These are phyloP conservation scores for Oncorhynchus keta DNA, from an alignment of 2,113 vertebrate genomes.

Conservation along the genomic window DNA sequence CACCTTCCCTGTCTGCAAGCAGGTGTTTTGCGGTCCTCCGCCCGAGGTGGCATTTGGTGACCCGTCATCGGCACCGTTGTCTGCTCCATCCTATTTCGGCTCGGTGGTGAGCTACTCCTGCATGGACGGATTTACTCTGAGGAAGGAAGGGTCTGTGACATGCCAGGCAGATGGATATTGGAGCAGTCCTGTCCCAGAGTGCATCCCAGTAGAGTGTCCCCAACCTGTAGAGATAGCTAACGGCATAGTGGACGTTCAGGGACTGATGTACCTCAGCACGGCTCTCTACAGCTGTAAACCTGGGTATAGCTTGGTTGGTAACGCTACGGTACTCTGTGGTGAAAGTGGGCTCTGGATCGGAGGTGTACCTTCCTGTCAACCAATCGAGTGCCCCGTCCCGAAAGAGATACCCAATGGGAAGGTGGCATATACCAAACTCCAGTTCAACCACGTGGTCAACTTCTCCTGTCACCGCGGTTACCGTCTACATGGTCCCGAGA, in stretches of 20 bases:
- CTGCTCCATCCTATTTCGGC: conserved; percentile 74
- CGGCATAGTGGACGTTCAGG: conserved; percentile 93
- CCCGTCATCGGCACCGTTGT: conserved; percentile 51
- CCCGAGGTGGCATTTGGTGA: conserved; percentile 87
- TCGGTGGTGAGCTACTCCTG: conserved; percentile 84
- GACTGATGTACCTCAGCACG: conserved; percentile 94
- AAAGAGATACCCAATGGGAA: conserved; percentile 82
- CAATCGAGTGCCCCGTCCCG: conserved; percentile 84
- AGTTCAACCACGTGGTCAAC: conserved; percentile 82
- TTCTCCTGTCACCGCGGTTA: conserved; percentile 90
- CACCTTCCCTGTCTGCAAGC: conserved; percentile 88
- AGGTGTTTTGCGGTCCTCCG: conserved; percentile 80
- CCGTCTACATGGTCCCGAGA: conserved; percentile 82
- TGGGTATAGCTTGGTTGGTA: conserved; percentile 86
- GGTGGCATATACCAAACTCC: conserved; percentile 78
- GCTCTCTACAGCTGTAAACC: conserved; percentile 91
- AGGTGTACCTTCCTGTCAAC: conserved; percentile 83
- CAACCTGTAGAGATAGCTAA: conserved; percentile 89
- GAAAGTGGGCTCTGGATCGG: conserved; percentile 92
- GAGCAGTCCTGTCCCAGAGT: conserved; percentile 87
- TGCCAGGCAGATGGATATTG: conserved; percentile 85
- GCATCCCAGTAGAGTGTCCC: conserved; percentile 90
- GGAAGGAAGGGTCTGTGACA: conserved; percentile 68
- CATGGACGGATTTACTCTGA: conserved; percentile 88
- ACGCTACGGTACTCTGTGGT: conserved; percentile 89